Evolutionary conservation across 2,888 invertebrate genomes (phyloP).

Genomic region (Hetaerina titia): DNA sequence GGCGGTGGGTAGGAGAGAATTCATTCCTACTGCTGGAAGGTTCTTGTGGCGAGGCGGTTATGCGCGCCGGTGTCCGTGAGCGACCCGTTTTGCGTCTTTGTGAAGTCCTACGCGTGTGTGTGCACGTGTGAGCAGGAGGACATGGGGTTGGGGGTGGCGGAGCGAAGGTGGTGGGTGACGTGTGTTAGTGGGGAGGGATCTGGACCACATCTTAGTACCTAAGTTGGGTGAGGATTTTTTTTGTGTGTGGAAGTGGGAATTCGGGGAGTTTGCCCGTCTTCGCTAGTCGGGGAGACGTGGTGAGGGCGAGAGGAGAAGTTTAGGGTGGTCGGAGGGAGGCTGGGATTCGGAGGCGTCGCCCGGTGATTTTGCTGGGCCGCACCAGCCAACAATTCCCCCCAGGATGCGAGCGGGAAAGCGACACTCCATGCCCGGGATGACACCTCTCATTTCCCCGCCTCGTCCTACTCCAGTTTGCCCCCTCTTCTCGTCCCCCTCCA

Average conservation of each 20-base stretch:
- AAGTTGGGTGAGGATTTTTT: too few species aligned
- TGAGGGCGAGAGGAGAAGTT: not conserved
- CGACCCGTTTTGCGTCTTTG: too few species aligned
- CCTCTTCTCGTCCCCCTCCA: not conserved
- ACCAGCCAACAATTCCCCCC: slow-evolving; percentile 4
- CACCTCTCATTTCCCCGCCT: slow-evolving; percentile 25
- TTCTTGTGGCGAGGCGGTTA: not conserved
- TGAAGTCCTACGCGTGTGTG: too few species aligned
- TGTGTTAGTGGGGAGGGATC: not conserved
- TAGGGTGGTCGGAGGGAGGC: too few species aligned
- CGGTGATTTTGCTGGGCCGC: not conserved
- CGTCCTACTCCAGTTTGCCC: not conserved
- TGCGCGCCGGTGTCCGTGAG: not conserved
- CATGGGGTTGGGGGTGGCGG: not conserved
- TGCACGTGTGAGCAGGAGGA: too few species aligned
- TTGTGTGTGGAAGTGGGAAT: too few species aligned
- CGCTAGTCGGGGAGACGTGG: not conserved
- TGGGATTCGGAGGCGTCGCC: not conserved
- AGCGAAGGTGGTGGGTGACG: not conserved
- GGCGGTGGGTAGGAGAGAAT: not conserved
- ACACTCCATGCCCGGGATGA: not conserved
- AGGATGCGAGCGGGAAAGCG: slow-evolving; percentile 44
- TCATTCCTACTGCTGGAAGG: not conserved
- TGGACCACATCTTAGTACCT: too few species aligned
- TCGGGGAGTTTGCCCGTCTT: not conserved